phyloP scores from a whole-genome alignment of 2,888 invertebrate species.

The Linnaemya tessellans region DNA sequence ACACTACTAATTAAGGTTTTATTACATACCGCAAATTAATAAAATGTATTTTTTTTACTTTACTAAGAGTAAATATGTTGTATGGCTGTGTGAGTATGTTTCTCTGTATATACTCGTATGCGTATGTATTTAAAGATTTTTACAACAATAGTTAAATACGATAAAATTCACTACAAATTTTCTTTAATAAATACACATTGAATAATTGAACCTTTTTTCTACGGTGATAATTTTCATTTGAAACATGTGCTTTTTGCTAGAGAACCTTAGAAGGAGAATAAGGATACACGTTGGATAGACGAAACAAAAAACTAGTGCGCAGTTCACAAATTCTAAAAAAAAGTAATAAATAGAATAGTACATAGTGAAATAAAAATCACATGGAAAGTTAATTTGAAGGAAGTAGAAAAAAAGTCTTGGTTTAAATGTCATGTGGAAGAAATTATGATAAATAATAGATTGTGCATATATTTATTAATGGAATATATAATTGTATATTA shows the following conservation, averaged over 20 bases:
- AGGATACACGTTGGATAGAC: slow-evolving; percentile 49
- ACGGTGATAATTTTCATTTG: slow-evolving; percentile 17
- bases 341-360: slow-evolving; percentile 24
- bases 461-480: slow-evolving; percentile 16
- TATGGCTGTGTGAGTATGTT: no score
- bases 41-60: not conserved
- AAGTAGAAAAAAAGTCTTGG: not conserved
- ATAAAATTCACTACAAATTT: not conserved
- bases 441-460: slow-evolving; percentile 23
- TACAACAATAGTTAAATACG: not conserved
- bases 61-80: not conserved
- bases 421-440: slow-evolving; percentile 26
- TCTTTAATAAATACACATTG: slow-evolving; percentile 18
- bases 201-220: slow-evolving; percentile 41
- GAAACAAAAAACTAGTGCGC: slow-evolving; percentile 58
- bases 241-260: slow-evolving; percentile 69
- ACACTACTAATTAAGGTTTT: not conserved
- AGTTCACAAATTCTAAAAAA: slow-evolving; percentile 46
- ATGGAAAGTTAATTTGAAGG: slow-evolving; percentile 37
- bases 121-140: not conserved
- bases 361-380: slow-evolving; percentile 49
- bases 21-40: not conserved
- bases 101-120: not conserved
- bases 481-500: slow-evolving; percentile 17
- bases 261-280: slow-evolving; percentile 45